These are phyloP conservation scores for Cephus pygmeus DNA, from an alignment of 2,888 invertebrate genomes.

Conservation along the genomic window DNA sequence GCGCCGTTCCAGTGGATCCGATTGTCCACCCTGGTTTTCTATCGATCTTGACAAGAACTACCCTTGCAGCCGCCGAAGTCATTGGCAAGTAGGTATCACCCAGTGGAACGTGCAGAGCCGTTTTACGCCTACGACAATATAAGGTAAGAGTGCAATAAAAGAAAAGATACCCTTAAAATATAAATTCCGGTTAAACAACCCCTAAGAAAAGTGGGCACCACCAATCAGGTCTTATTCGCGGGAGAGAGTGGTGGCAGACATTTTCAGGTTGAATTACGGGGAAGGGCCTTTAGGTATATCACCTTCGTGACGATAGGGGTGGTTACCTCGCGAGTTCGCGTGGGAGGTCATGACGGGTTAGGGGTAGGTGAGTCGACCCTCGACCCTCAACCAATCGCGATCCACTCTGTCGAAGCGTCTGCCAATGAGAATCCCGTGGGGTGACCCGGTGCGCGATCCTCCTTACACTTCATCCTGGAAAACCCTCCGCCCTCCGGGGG, in stretches of 20 bases:
- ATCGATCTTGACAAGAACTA: not conserved
- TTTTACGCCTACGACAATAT: not conserved
- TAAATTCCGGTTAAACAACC: not conserved
- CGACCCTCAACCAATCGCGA: conserved; percentile 61
- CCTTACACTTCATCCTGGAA: conserved; percentile 47
- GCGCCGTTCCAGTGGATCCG: not conserved
- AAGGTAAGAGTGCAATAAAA: not conserved
- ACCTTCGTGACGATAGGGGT: conserved; percentile 29
- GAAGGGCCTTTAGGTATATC: conserved; percentile 1
- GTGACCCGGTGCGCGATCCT: conserved; percentile 52
- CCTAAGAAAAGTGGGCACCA: not conserved
- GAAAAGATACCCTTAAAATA: not conserved
- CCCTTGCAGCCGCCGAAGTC: not conserved
- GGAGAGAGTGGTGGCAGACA: not conserved
- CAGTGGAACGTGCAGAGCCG: not conserved
- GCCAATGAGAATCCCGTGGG: conserved; percentile 55
- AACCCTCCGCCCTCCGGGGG: conserved; percentile 35
- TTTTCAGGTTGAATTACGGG: not conserved
- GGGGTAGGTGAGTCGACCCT: conserved; percentile 60
- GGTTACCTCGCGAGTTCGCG: conserved; percentile 56
- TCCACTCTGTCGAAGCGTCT: conserved; percentile 46
- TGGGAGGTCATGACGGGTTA: conserved; percentile 57
- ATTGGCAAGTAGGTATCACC: not conserved
- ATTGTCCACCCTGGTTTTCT: not conserved
- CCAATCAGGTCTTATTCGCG: not conserved